Conservation (phyloP, 2,113 vertebrate genomes). For the Sturnira hondurensis region DNA sequence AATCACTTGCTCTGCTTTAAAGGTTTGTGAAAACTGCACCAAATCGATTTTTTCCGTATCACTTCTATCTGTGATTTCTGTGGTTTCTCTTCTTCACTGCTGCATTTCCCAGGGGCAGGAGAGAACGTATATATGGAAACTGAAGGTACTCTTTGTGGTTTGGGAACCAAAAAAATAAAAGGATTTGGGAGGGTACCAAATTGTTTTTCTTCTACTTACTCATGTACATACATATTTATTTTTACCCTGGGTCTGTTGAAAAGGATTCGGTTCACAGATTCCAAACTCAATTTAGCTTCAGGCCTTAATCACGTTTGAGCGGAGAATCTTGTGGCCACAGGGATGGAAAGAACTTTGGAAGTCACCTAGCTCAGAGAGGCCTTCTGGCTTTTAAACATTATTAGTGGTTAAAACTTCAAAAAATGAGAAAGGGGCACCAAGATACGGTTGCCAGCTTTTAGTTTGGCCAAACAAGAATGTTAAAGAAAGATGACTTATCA, state of each 20-base stretch:
- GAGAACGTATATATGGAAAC: conserved; percentile 5
- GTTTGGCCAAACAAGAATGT: not conserved
- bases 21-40: conserved; percentile 59
- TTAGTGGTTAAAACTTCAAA: conserved; percentile 19
- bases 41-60: conserved; percentile 62
- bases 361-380: conserved; percentile 10
- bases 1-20: conserved; percentile 59
- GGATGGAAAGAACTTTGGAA: conserved; percentile 23
- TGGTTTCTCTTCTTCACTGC: conserved; percentile 28
- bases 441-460: not conserved
- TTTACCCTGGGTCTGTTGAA: conserved; percentile 34
- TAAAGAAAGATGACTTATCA: not conserved
- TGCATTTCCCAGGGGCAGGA: not conserved
- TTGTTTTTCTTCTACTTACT: conserved; percentile 32
- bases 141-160: conserved; percentile 30
- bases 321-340: conserved; percentile 45
- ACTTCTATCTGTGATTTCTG: conserved; percentile 56
- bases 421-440: not conserved
- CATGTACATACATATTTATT: conserved; percentile 13
- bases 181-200: not conserved
- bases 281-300: conserved; percentile 53
- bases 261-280: conserved; percentile 52
- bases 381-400: not conserved
- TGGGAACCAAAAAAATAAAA: conserved; percentile 44
- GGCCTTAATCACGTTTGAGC: conserved; percentile 33